phyloP scores from a whole-genome alignment of 1,140 invertebrate species.

The Paracyclopina nana region DNA sequence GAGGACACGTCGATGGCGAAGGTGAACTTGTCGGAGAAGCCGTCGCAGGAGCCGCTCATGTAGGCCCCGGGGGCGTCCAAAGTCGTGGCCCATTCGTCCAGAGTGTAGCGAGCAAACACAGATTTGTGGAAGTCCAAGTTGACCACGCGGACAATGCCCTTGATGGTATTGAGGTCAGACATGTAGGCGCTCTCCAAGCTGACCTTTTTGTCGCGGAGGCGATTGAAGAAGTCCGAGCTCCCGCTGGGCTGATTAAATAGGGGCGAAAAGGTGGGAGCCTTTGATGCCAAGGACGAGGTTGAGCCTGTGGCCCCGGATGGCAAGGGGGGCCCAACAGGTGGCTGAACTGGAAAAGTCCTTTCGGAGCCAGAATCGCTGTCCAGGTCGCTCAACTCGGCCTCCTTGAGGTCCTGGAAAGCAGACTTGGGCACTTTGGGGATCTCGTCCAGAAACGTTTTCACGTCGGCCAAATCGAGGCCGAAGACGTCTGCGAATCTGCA shows the following conservation, averaged over 20 bases:
- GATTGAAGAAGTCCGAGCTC: conserved; percentile 50
- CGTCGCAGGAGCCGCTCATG: conserved; percentile 68
- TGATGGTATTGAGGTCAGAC: conserved; percentile 46
- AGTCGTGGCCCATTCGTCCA: conserved; percentile 63
- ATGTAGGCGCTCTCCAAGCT: conserved; percentile 64
- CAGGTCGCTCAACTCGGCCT: conserved; percentile 7
- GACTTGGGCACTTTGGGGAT: conserved; percentile 66
- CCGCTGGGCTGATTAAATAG: conserved; percentile 63
- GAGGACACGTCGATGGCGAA: conserved; percentile 43
- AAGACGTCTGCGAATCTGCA: conserved; percentile 85
- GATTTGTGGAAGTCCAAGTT: conserved; percentile 81
- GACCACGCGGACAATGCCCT: conserved; percentile 60
- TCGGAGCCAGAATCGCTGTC: conserved; percentile 1
- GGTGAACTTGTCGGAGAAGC: conserved; percentile 60
- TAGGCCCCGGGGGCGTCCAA: conserved; percentile 51
- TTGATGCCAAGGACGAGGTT: conserved; percentile 25
- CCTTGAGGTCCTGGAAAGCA: conserved; percentile 33
- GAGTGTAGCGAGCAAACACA: conserved; percentile 62
- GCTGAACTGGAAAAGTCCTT: conserved; percentile 1
- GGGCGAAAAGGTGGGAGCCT: too few relatives aligned
- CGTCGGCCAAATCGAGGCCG: conserved; percentile 72
- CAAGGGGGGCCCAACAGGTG: neutral
- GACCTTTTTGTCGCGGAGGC: conserved; percentile 45
- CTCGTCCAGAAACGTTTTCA: conserved; percentile 70
- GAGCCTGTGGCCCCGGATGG: neutral